phyloP scores from a whole-genome alignment of 2,888 invertebrate genomes.

The Tetrapedia diversipes region DNA sequence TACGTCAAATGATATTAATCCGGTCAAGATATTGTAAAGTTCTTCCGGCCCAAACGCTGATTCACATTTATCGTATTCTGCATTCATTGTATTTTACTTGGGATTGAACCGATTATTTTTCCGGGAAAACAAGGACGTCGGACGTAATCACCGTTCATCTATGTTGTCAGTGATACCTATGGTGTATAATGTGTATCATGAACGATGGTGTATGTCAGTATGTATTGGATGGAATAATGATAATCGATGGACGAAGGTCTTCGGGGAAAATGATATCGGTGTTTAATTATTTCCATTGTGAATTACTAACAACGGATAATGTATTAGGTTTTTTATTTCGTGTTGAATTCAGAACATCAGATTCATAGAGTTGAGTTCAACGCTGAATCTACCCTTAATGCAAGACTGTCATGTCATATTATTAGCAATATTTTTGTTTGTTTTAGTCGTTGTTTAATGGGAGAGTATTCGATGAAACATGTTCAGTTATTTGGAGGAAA shows the following conservation, averaged over 20 bases:
- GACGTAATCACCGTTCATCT: background rate
- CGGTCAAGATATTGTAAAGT: conserved; percentile 40
- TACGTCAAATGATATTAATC: conserved; percentile 43
- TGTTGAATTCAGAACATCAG: conserved; percentile 23
- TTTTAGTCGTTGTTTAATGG: conserved; percentile 54
- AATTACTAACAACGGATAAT: conserved; percentile 16
- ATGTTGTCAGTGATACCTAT: conserved; percentile 12
- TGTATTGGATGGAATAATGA: conserved; percentile 23
- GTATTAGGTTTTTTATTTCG: conserved; percentile 32
- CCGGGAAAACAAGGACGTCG: conserved; percentile 10
- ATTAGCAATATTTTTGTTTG: conserved; percentile 63
- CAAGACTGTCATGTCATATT: conserved; percentile 58
- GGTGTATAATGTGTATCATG: conserved; percentile 10
- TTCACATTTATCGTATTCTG: conserved; percentile 18
- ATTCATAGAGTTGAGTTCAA: conserved; percentile 22
- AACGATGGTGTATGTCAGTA: conserved; percentile 23
- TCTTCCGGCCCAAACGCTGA: conserved; percentile 50
- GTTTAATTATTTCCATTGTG: conserved; percentile 34
- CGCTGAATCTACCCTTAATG: conserved; percentile 29
- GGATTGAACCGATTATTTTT: conserved; percentile 18
- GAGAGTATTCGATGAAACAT: conserved; percentile 33
- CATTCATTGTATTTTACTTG: conserved; percentile 21
- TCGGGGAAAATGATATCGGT: conserved; percentile 15
- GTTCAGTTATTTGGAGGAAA: conserved; percentile 32
- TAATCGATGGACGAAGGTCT: conserved; percentile 10